Percentiles rank a stretch among this genome's conserved stretches.
These are phyloP conservation scores for Macropodus opercularis DNA, from an alignment of 2,797 vertebrate genomes.

Conservation along the genomic window DNA sequence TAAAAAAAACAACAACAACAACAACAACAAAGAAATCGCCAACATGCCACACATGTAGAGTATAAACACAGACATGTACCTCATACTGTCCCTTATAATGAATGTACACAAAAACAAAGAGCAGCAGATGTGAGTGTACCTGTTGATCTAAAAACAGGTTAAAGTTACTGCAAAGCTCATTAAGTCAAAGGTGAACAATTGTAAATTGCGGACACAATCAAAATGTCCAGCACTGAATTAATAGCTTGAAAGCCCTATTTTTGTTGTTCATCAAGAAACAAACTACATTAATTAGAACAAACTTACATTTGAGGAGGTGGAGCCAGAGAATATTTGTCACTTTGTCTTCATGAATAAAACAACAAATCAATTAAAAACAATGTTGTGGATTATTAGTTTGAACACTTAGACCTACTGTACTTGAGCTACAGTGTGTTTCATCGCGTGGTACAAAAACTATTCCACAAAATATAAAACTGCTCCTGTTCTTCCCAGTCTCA, in stretches of 20 bases:
- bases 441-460: constrained; percentile 15
- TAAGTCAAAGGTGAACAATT: too few relatives aligned
- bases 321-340: background rate
- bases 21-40: constrained; percentile 23
- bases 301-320: background rate
- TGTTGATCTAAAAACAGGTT: constrained; percentile 6
- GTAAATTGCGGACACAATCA: too few relatives aligned
- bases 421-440: background rate
- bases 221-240: too few relatives aligned
- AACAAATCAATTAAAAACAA: background rate
- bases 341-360: background rate
- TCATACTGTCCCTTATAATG: constrained; percentile 20
- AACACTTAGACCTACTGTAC: background rate
- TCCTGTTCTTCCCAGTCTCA: constrained; percentile 35
- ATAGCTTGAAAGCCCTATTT: too few relatives aligned
- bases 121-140: constrained; percentile 20
- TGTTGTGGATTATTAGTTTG: background rate
- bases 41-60: constrained; percentile 65
- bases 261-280: too few relatives aligned
- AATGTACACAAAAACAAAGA: constrained; percentile 33
- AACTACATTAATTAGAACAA: too few relatives aligned
- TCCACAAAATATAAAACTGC: constrained; percentile 31
- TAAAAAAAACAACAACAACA: too few relatives aligned
- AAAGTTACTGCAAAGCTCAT: too few relatives aligned
- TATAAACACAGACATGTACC: constrained; percentile 52